Evolutionary conservation across 2,113 vertebrate species (phyloP).

Genomic region (Bubalus kerabau): DNA sequence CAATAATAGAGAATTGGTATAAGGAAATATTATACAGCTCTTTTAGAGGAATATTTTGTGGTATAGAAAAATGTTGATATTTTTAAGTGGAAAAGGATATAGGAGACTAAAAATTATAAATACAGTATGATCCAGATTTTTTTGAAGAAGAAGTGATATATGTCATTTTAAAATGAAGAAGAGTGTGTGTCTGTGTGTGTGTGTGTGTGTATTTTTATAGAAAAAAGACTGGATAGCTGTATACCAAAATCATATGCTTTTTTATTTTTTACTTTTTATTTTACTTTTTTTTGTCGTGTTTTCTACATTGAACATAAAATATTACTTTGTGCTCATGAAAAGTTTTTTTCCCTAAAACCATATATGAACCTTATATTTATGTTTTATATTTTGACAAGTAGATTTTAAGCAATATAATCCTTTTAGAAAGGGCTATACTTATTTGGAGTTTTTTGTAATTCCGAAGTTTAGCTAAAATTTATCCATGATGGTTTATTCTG

Average conservation of each 20-base stretch:
- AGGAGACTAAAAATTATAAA: background rate
- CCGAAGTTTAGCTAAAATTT: background rate
- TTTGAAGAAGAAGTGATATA: background rate
- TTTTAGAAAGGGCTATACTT: background rate
- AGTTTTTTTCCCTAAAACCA: background rate
- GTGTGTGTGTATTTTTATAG: background rate
- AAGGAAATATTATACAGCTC: background rate
- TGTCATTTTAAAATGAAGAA: background rate
- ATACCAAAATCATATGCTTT: background rate
- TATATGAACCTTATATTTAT: background rate
- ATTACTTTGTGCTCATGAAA: conserved; percentile 1
- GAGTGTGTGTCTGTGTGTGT: background rate
- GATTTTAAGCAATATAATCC: conserved; percentile 12
- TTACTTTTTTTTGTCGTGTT: background rate
- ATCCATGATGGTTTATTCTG: background rate
- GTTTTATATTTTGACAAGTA: conserved; percentile 26
- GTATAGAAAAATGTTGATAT: background rate
- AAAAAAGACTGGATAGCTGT: background rate
- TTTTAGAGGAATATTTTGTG: background rate
- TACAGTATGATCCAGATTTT: background rate
- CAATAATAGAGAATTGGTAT: background rate
- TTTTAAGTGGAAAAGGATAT: background rate
- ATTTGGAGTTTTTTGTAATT: background rate
- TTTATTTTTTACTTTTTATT: background rate
- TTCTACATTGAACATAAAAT: background rate